phyloP scores from a whole-genome alignment of 2,113 vertebrate species.

The Poicephalus gulielmi region DNA sequence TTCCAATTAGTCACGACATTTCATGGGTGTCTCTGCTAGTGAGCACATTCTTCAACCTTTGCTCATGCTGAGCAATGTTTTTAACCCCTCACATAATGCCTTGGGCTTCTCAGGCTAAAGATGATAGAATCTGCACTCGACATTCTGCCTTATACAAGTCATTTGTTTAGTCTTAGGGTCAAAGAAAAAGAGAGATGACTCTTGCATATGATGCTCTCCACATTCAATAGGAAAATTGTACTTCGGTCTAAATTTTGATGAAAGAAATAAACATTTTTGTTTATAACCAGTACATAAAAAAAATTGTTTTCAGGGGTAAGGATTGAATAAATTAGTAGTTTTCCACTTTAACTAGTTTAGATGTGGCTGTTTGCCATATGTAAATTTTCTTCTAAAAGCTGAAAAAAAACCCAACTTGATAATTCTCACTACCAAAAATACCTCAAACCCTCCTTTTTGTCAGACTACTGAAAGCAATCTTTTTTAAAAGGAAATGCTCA shows the following conservation, averaged over 20 bases:
- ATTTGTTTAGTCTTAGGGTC: background rate
- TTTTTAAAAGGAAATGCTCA: background rate
- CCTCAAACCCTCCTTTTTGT: background rate
- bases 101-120: background rate
- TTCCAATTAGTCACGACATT: background rate
- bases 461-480: background rate
- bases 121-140: background rate
- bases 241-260: background rate
- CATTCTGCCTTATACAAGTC: fast-evolving
- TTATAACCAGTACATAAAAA: background rate
- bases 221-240: background rate
- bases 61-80: background rate
- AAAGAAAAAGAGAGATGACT: too few relatives aligned
- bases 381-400: background rate
- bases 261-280: background rate
- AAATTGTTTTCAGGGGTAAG: background rate
- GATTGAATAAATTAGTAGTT: background rate
- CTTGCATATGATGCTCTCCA: fast-evolving
- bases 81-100: background rate
- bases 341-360: background rate
- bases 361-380: background rate
- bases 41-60: background rate
- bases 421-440: background rate
- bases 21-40: background rate
- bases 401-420: fast-evolving